Percentiles rank a stretch among this genome's conserved stretches.
Evolutionary conservation across 1,140 invertebrate genomes (phyloP).

Genomic region (Drusus annulatus): DNA sequence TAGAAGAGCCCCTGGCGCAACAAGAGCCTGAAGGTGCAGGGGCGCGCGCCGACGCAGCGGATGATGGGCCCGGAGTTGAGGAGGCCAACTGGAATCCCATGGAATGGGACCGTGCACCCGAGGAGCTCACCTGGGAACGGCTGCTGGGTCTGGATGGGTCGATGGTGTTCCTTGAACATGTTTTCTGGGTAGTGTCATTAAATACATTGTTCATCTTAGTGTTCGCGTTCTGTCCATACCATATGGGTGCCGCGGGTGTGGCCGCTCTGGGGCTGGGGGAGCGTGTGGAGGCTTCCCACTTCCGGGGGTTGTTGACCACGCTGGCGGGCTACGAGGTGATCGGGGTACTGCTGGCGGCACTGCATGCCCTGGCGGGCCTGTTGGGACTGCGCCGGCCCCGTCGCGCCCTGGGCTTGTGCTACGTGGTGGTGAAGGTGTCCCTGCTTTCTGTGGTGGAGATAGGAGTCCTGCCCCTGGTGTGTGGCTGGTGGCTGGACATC

Average conservation of each 20-base stretch:
- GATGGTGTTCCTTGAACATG: conserved; percentile 97
- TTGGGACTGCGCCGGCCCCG: conserved; percentile 86
- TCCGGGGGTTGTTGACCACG: conserved; percentile 94
- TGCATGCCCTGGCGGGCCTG: conserved; percentile 85
- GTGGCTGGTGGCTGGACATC: conserved; percentile 99
- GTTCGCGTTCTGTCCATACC: conserved; percentile 96
- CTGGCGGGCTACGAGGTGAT: conserved; percentile 94
- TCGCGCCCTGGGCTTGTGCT: conserved; percentile 92
- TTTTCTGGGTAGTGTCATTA: conserved; percentile 98
- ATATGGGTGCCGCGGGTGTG: conserved; percentile 91
- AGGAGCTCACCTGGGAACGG: conserved; percentile 98
- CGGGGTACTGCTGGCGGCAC: conserved; percentile 85
- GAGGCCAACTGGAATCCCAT: conserved; percentile 98
- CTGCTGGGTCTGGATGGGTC: conserved; percentile 97
- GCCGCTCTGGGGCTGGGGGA: conserved; percentile 77
- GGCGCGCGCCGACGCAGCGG: conserved; percentile 65
- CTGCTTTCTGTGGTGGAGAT: conserved; percentile 95
- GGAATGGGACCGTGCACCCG: conserved; percentile 97
- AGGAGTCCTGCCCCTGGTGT: conserved; percentile 95
- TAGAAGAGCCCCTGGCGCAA: conserved; percentile 62
- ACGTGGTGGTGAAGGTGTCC: conserved; percentile 97
- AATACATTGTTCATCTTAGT: conserved; percentile 97
- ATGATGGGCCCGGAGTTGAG: conserved; percentile 76
- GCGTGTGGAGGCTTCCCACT: conserved; percentile 82
- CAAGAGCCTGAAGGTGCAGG: conserved; percentile 65